A percentile compares a stretch with the other conserved stretches of the same genome.
Evolutionary conservation across 1,140 invertebrate species (phyloP).

Genomic region (Drosophila navojoa): DNA sequence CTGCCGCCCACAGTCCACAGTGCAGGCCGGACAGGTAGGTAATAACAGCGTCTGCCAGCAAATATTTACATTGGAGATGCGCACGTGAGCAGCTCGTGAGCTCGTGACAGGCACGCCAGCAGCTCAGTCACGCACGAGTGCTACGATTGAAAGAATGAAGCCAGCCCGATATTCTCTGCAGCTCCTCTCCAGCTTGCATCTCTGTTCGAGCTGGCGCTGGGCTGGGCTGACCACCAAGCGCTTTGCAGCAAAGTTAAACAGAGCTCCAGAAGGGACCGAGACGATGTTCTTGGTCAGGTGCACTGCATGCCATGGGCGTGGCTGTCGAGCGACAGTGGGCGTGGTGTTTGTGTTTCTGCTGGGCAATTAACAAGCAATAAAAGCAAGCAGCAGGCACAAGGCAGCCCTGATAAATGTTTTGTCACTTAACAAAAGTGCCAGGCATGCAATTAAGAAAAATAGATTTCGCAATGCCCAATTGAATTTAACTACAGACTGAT

Average conservation of each 20-base stretch:
- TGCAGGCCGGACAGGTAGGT: constrained; percentile 61
- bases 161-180: not conserved
- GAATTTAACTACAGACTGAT: constrained; percentile 56
- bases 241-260: constrained; percentile 41
- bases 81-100: constrained; percentile 30
- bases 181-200: not conserved
- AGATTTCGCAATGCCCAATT: constrained; percentile 63
- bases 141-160: not conserved
- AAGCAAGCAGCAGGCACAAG: constrained; percentile 41
- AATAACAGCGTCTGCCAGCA: constrained; percentile 49
- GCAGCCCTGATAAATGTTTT: constrained; percentile 63
- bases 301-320: constrained; percentile 64
- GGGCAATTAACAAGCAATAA: constrained; percentile 81
- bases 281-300: constrained; percentile 27
- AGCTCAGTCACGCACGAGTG: not conserved
- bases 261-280: not conserved
- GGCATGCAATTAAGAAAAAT: constrained; percentile 65
- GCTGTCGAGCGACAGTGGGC: constrained; percentile 10
- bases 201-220: not conserved
- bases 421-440: constrained; percentile 52
- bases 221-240: constrained; percentile 53
- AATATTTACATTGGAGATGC: constrained; percentile 55
- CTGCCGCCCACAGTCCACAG: constrained; percentile 10
- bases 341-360: constrained; percentile 66
- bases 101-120: not conserved